Conservation (phyloP, 2,888 invertebrate species). For the Tiliacea aurago region DNA sequence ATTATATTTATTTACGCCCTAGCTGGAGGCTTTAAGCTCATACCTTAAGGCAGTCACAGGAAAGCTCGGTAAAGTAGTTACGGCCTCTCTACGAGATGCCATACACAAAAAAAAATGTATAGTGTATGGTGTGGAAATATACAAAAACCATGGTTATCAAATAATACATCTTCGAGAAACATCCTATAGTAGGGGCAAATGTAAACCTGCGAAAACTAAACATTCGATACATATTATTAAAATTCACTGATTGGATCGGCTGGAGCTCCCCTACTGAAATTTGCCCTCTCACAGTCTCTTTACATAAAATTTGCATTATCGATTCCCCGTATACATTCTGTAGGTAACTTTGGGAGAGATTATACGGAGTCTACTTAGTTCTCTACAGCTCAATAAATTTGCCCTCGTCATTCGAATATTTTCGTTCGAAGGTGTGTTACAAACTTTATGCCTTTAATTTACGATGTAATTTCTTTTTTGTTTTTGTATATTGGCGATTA, state of each 20-base stretch:
- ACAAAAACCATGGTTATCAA: not conserved
- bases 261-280: constrained; percentile 76
- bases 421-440: constrained; percentile 65
- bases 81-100: no score
- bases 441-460: constrained; percentile 59
- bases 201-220: constrained; percentile 79
- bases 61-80: no score
- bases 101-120: no score
- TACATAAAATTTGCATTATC: constrained; percentile 89
- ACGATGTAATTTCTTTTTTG: constrained; percentile 59
- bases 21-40: no score
- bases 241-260: constrained; percentile 79
- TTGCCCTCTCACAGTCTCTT: constrained; percentile 83
- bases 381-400: constrained; percentile 73
- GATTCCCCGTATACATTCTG: constrained; percentile 72
- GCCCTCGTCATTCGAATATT: constrained; percentile 70
- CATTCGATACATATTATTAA: constrained; percentile 86
- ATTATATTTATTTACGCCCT: no score
- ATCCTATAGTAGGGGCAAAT: constrained; percentile 67
- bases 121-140: no score
- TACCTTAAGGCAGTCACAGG: no score
- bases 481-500: constrained; percentile 37
- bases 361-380: constrained; percentile 75
- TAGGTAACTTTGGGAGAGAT: constrained; percentile 68
- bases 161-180: not conserved